Evolutionary conservation across 2,888 invertebrate genomes (phyloP).

Genomic region (Halocaridina rubra): DNA sequence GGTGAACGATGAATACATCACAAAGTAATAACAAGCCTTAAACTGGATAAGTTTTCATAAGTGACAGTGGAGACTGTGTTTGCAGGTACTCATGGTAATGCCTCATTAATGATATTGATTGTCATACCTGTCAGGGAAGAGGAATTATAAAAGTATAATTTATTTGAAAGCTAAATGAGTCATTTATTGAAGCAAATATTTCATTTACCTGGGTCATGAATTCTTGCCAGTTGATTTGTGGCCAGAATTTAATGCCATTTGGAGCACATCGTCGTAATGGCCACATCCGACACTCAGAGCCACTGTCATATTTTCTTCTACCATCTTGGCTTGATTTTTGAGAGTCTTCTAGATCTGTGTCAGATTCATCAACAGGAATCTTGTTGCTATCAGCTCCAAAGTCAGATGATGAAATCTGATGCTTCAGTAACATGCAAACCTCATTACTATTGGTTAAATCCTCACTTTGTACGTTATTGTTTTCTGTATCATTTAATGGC

Average conservation of each 20-base stretch:
- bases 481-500: background rate
- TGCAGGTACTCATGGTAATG: too few relatives aligned
- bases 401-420: background rate
- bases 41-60: too few relatives aligned
- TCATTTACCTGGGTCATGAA: background rate
- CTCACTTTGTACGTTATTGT: background rate
- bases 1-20: too few relatives aligned
- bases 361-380: background rate
- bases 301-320: background rate
- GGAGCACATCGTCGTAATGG: background rate
- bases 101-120: too few relatives aligned
- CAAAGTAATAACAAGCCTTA: too few relatives aligned
- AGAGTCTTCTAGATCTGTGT: background rate
- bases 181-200: too few relatives aligned
- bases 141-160: too few relatives aligned
- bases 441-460: background rate
- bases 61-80: too few relatives aligned
- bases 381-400: background rate
- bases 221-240: conserved; percentile 4
- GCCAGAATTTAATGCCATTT: background rate
- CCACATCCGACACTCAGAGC: background rate
- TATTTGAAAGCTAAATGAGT: too few relatives aligned
- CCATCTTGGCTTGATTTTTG: background rate
- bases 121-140: too few relatives aligned
- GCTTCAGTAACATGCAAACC: background rate